phyloP scores from a whole-genome alignment of 2,888 invertebrate species.

The Drosophila glabriapex region DNA sequence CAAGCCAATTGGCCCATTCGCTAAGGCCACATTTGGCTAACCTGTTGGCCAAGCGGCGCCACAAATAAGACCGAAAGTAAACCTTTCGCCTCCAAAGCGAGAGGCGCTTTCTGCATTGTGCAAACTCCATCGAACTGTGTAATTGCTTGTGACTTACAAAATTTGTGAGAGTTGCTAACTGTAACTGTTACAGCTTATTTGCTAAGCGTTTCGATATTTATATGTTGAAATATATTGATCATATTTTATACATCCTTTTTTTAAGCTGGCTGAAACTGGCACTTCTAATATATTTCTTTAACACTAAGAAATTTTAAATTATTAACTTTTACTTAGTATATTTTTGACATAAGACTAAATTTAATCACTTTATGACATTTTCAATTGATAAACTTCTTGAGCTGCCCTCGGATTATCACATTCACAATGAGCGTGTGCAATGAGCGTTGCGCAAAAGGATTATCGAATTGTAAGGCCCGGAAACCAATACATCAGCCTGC shows the following conservation, averaged over 20 bases:
- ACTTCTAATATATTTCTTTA: too few relatives aligned
- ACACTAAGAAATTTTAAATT: too few relatives aligned
- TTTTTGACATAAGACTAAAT: not conserved
- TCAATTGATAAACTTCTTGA: not conserved
- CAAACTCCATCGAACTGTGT: not conserved
- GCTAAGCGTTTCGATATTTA: not conserved
- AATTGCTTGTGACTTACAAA: not conserved
- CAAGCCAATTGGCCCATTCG: constrained; percentile 44
- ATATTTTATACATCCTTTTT: not conserved
- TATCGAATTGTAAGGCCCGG: constrained; percentile 70
- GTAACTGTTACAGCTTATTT: not conserved
- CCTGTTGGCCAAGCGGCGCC: constrained; percentile 67
- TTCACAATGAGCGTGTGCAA: constrained; percentile 2
- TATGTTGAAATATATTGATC: not conserved
- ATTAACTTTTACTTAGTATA: not conserved
- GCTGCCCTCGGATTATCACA: constrained; percentile 15
- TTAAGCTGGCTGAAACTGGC: too few relatives aligned
- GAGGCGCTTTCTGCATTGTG: constrained; percentile 6
- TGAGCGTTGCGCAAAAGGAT: constrained; percentile 64
- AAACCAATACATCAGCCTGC: constrained; percentile 70
- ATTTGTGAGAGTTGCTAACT: not conserved
- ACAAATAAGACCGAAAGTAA: constrained; percentile 25
- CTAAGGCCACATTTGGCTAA: constrained; percentile 63
- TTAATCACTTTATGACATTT: not conserved
- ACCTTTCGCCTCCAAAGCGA: constrained; percentile 54